phyloP scores from a whole-genome alignment of 1,140 invertebrate species.

The Neomicropteryx cornuta region DNA sequence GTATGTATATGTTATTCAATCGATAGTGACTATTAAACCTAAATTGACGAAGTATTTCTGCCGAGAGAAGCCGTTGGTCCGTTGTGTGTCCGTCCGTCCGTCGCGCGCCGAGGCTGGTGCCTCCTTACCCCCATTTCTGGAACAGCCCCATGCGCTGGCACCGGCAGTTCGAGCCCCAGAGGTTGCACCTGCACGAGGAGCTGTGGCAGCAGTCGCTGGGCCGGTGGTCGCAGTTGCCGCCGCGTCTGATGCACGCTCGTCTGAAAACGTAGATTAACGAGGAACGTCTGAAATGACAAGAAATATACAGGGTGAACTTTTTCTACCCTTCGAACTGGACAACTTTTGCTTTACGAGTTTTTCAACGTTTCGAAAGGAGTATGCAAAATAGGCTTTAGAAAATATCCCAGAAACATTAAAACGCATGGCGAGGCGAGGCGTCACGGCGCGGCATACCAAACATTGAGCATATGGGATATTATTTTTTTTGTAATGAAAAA shows the following conservation, averaged over 20 bases:
- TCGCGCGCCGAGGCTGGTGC: not conserved
- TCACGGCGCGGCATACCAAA: no score
- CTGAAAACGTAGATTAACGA: conserved; percentile 80
- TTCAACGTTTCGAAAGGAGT: no score
- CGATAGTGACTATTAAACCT: not conserved
- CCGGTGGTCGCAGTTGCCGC: conserved; percentile 73
- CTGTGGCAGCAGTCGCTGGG: conserved; percentile 79
- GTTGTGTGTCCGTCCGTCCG: not conserved
- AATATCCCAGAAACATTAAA: no score
- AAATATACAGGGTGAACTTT: no score
- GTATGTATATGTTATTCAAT: not conserved
- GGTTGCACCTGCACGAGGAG: conserved; percentile 77
- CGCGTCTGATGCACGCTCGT: conserved; percentile 68
- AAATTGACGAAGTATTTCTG: not conserved
- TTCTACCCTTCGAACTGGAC: no score
- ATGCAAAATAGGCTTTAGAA: no score
- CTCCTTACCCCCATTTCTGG: conserved; percentile 72
- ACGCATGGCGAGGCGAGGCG: no score
- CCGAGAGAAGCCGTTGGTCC: not conserved
- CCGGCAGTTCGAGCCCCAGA: conserved; percentile 83
- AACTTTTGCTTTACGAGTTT: no score
- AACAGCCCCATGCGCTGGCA: conserved; percentile 83
- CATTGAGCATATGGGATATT: no score
- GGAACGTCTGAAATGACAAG: conserved; percentile 66
- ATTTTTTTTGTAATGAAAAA: no score